phyloP scores from a whole-genome alignment of 2,888 invertebrate species.

The Agrochola litura region DNA sequence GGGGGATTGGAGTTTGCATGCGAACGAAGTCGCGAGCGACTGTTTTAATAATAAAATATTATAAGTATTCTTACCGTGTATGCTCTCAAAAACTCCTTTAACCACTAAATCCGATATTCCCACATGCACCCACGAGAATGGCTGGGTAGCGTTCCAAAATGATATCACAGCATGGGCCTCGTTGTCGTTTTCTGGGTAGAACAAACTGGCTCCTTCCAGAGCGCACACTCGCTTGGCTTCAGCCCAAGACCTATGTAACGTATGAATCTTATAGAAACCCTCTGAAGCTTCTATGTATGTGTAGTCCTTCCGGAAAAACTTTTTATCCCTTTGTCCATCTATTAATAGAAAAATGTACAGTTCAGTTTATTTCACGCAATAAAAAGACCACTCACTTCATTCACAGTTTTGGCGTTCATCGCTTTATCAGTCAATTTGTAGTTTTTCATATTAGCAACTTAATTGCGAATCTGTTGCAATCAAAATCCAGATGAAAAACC shows the following conservation, averaged over 20 bases:
- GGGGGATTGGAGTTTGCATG: neutral
- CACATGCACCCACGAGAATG: constrained; percentile 13
- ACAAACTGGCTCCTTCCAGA: constrained; percentile 79
- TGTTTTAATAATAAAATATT: neutral
- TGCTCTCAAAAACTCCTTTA: constrained; percentile 44
- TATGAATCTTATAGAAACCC: constrained; percentile 83
- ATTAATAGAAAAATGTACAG: neutral
- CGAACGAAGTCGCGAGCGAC: neutral
- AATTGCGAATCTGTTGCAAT: neutral
- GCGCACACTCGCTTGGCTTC: constrained; percentile 77
- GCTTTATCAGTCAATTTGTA: neutral
- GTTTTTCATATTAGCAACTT: neutral
- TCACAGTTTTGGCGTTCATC: neutral
- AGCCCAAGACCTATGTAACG: constrained; percentile 75
- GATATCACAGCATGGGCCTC: constrained; percentile 71
- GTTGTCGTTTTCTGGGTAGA: constrained; percentile 75
- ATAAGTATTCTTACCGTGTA: constrained; percentile 32
- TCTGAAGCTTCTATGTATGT: constrained; percentile 72
- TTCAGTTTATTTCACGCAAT: neutral
- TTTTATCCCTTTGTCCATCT: constrained; percentile 77
- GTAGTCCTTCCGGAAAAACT: constrained; percentile 83
- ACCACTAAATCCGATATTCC: constrained; percentile 39
- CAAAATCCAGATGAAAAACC: neutral
- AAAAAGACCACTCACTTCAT: neutral
- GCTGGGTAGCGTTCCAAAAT: constrained; percentile 35